These are phyloP conservation scores for Procambarus clarkii DNA, from an alignment of 1,140 invertebrate species.

Conservation along the genomic window DNA sequence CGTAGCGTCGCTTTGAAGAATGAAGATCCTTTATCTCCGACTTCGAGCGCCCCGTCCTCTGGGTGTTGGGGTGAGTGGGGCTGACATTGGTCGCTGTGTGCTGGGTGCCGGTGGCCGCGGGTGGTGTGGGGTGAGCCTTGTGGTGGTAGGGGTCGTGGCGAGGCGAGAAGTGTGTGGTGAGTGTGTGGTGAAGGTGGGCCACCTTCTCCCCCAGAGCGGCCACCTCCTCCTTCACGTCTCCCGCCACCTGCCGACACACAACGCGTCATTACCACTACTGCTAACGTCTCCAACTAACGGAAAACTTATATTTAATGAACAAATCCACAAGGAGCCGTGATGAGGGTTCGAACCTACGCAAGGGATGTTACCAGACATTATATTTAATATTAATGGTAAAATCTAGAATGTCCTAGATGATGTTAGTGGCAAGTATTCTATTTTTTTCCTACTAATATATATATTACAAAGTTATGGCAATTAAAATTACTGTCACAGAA, in stretches of 20 bases:
- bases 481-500: too few species aligned
- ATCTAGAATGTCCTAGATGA: too few species aligned
- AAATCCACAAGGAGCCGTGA: too few species aligned
- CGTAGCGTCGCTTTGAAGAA: background rate
- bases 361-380: too few species aligned
- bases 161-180: conserved; percentile 50
- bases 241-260: conserved; percentile 36
- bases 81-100: background rate
- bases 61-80: background rate
- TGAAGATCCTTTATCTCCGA: background rate
- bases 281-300: background rate
- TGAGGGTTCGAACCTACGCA: too few species aligned
- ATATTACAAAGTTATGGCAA: too few species aligned
- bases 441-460: too few species aligned
- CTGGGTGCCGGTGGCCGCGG: background rate
- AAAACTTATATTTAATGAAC: too few species aligned
- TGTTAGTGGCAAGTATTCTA: too few species aligned
- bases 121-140: background rate
- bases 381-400: too few species aligned
- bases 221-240: conserved; percentile 55
- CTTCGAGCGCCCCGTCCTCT: background rate
- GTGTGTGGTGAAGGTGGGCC: conserved; percentile 46
- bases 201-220: conserved; percentile 36
- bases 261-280: background rate
- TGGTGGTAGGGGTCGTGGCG: conserved; percentile 43